A percentile compares a stretch with the other conserved stretches of the same genome.
Conservation (phyloP, 2,113 vertebrate species). For the Thymallus thymallus region DNA sequence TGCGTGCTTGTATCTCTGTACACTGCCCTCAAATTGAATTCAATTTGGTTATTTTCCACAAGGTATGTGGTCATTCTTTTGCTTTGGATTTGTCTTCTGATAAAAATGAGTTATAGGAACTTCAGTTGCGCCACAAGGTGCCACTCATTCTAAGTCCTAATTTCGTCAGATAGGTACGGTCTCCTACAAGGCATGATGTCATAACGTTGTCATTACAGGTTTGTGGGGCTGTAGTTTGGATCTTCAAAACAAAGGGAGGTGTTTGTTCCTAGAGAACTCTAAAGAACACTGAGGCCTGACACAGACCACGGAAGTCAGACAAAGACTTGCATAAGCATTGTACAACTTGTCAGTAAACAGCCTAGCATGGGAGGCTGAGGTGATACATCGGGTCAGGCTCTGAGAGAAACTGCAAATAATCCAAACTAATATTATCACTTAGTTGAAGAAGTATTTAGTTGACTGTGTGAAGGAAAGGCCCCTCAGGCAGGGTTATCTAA, state of each 20-base stretch:
- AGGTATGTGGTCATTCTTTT: no score
- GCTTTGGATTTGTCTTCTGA: no score
- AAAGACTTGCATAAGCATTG: background rate
- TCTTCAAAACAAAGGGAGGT: constrained; percentile 4
- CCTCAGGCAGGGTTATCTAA: constrained; percentile 19
- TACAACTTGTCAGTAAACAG: background rate
- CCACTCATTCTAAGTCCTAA: no score
- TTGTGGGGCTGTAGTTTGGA: background rate
- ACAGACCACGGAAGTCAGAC: background rate
- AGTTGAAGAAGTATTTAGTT: background rate
- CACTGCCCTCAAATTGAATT: no score
- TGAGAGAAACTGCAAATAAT: background rate
- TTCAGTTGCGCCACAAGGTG: no score
- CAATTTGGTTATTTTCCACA: no score
- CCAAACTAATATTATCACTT: background rate
- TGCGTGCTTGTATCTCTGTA: no score
- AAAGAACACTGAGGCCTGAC: background rate
- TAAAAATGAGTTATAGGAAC: no score
- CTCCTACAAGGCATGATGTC: constrained; percentile 2
- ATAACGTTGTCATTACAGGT: constrained; percentile 11
- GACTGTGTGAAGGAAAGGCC: background rate
- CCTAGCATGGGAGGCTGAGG: no score
- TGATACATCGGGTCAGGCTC: background rate
- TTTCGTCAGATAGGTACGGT: no score
- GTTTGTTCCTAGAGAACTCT: background rate